A percentile compares a stretch with the other conserved stretches of the same genome.
Evolutionary conservation across 1,140 invertebrate genomes (phyloP).

Genomic region (Lasioglossum baleicum): DNA sequence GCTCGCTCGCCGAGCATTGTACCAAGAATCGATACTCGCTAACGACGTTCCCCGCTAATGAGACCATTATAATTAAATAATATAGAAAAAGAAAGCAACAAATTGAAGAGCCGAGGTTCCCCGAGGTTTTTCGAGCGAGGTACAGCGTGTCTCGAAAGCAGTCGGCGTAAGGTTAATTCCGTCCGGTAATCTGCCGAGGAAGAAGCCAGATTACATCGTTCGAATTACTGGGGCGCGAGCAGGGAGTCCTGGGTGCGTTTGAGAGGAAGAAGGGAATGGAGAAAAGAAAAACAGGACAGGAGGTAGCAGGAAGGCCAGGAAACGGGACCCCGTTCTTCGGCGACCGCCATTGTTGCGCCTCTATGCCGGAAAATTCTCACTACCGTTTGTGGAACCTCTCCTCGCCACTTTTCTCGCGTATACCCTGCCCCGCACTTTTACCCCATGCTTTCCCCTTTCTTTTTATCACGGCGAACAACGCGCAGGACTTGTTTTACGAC

Average conservation of each 20-base stretch:
- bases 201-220: constrained; percentile 46
- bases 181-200: constrained; percentile 11
- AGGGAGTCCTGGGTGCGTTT: constrained; percentile 10
- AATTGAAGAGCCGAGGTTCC: neutral
- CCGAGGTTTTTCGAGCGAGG: neutral
- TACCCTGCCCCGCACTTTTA: neutral
- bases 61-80: too few species aligned
- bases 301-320: neutral
- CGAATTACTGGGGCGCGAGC: constrained; percentile 39
- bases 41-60: too few species aligned
- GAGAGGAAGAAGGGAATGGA: neutral
- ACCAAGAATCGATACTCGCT: too few species aligned
- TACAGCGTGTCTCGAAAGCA: constrained; percentile 1
- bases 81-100: too few species aligned
- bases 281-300: neutral
- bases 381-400: constrained; percentile 40
- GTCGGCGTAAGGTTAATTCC: constrained; percentile 35
- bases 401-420: constrained; percentile 13
- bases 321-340: constrained; percentile 5
- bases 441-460: neutral
- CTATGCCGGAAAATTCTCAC: constrained; percentile 39
- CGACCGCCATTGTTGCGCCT: constrained; percentile 31
- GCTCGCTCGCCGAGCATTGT: too few species aligned
- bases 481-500: constrained; percentile 33
- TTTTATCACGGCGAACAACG: neutral